These are phyloP conservation scores for Drosophila hydei DNA, from an alignment of 1,140 invertebrate genomes.

Conservation along the genomic window DNA sequence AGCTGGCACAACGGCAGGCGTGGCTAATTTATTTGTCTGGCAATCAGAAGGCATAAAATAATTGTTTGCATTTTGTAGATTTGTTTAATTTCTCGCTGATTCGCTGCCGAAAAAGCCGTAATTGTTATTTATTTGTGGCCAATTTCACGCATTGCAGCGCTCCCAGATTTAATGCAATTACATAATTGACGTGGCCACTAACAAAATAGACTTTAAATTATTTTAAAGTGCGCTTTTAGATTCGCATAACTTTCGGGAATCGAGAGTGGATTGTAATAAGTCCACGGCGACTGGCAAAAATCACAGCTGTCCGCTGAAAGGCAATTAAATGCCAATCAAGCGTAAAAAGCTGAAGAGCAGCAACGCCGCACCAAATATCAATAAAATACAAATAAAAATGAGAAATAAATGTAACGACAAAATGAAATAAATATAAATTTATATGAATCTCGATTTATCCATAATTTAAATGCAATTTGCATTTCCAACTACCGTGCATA, in stretches of 20 bases:
- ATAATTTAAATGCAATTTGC: constrained; percentile 51
- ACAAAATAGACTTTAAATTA: too few relatives aligned
- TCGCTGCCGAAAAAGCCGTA: constrained; percentile 49
- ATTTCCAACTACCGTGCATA: constrained; percentile 51
- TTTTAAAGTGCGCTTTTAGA: too few relatives aligned
- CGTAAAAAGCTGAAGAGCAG: constrained; percentile 67
- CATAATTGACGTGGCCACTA: constrained; percentile 15
- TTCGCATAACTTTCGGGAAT: background rate
- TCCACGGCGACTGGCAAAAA: constrained; percentile 9
- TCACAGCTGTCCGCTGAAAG: constrained; percentile 52
- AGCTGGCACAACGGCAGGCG: constrained; percentile 40
- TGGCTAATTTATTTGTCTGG: constrained; percentile 77
- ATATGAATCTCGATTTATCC: constrained; percentile 47
- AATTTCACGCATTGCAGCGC: constrained; percentile 46
- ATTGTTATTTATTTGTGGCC: constrained; percentile 80
- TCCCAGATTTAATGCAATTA: constrained; percentile 41
- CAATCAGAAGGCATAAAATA: constrained; percentile 53
- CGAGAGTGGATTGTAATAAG: background rate
- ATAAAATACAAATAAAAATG: constrained; percentile 19
- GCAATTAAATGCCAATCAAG: constrained; percentile 80
- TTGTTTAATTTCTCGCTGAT: constrained; percentile 27
- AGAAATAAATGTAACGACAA: constrained; percentile 20
- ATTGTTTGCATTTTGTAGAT: constrained; percentile 45
- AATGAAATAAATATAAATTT: constrained; percentile 23
- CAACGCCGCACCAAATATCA: constrained; percentile 19